A percentile compares a stretch with the other conserved stretches of the same genome.
phyloP scores from a whole-genome alignment of 1,140 invertebrate genomes.

The Drosophila pachea region DNA sequence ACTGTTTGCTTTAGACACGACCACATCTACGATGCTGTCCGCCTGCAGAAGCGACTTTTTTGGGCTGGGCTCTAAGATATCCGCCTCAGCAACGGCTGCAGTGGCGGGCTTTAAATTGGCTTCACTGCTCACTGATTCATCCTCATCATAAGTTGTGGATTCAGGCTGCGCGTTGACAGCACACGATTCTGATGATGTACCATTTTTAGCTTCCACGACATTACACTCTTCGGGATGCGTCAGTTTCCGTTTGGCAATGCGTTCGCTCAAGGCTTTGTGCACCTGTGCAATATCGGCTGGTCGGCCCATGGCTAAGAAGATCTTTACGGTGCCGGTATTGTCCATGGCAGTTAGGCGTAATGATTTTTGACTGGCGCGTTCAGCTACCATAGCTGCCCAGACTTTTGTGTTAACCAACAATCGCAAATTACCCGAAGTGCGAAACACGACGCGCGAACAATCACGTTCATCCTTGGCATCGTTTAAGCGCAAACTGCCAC shows the following conservation, averaged over 20 bases:
- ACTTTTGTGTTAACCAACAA: conserved; percentile 96
- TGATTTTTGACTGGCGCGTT: conserved; percentile 91
- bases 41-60: conserved; percentile 64
- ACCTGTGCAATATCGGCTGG: conserved; percentile 89
- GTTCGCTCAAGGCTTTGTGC: conserved; percentile 84
- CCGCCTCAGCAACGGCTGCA: conserved; percentile 53
- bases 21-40: conserved; percentile 58
- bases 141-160: conserved; percentile 62
- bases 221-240: conserved; percentile 68
- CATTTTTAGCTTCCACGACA: conserved; percentile 60
- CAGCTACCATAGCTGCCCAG: conserved; percentile 95
- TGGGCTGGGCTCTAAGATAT: conserved; percentile 68
- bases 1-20: conserved; percentile 15
- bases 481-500: conserved; percentile 92
- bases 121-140: conserved; percentile 30
- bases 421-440: conserved; percentile 91
- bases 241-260: conserved; percentile 81
- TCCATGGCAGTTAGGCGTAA: conserved; percentile 93
- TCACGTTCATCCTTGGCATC: conserved; percentile 82
- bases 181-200: conserved; percentile 45
- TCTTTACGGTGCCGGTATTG: conserved; percentile 88
- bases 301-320: conserved; percentile 91
- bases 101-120: conserved; percentile 20
- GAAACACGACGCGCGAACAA: conserved; percentile 88
- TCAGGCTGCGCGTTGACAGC: conserved; percentile 53